Base-by-base conservation (phyloP, 2,113 vertebrate species). In the Archocentrus centrarchus region DNA sequence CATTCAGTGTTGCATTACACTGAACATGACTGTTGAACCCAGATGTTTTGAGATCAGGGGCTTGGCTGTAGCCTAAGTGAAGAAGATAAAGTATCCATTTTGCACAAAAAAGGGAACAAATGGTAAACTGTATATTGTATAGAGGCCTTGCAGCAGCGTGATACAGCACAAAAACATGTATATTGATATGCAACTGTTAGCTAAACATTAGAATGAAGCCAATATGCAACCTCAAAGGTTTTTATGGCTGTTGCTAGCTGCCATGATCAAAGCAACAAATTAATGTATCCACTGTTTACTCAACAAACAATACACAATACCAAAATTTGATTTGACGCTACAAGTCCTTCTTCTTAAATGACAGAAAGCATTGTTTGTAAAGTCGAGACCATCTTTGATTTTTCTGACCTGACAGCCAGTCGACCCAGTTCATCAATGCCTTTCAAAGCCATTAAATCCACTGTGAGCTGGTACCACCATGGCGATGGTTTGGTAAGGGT, bases 11-110 rank as follows among this genome's bases (percentile, higher is more conserved):
- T 81, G 66, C 79, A 78, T 82, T 30, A 61, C 58, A 57, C 79
- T 75, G 80, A 62, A 81, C 37, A 50, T 22, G 76, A 86, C 80
- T 84, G 85, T 89, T 87, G 80, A 85, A 86, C 70, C 59, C 84
- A 86, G 80, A 82, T 77, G 66, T 58, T 62, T 66, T 75, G 80
- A 73, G 59, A 75, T 59, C 44, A 64, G 41, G 53, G 47, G 20
- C 44, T 77, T 59, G 75, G 53, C 64, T 83, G 39, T 63, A 64
- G 44, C 75, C 62, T 17, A 59, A 79, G 9, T 24, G 41, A 79
- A 75, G 24, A 75, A 24, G 2, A 60, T 7, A 37, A 41, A 60
- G 18, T 55, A 32, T 87, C 60, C 75, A 79, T 73, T 59, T 20
- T 58, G 60, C 81, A 81, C 53, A 70, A 83, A 75, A 59, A 20